Evolutionary conservation across 2,888 invertebrate species (phyloP).

Genomic region (Eilema sororculum): DNA sequence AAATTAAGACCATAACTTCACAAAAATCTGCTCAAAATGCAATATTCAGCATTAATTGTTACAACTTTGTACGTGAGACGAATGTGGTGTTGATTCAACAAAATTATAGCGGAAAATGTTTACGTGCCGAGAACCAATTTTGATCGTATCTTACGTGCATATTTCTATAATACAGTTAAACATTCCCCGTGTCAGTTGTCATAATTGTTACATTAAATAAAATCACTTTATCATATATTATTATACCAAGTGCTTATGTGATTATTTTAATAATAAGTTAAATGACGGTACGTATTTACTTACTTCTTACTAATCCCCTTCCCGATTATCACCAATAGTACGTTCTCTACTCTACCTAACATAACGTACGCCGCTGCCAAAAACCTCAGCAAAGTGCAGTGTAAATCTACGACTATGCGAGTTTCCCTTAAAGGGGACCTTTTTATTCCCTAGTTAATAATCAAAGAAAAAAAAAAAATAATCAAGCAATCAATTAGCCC

Average conservation of each 20-base stretch:
- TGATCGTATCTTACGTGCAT: slow-evolving; percentile 39
- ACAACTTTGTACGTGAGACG: slow-evolving; percentile 74
- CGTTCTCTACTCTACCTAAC: not conserved
- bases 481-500: too few relatives aligned
- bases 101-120: slow-evolving; percentile 73
- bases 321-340: not conserved
- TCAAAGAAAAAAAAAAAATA: too few relatives aligned
- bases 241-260: slow-evolving; percentile 10
- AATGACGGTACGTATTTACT: slow-evolving; percentile 46
- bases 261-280: slow-evolving; percentile 2
- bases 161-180: slow-evolving; percentile 42
- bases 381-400: not conserved
- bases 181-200: slow-evolving; percentile 33
- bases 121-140: slow-evolving; percentile 64
- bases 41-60: slow-evolving; percentile 50
- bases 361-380: not conserved
- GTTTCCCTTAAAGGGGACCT: too few relatives aligned
- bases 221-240: not conserved
- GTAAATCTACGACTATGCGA: not conserved
- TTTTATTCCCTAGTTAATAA: too few relatives aligned
- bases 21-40: slow-evolving; percentile 40
- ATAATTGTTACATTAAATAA: slow-evolving; percentile 5
- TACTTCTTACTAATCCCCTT: not conserved
- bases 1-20: not conserved
- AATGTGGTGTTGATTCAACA: slow-evolving; percentile 80